phyloP scores from a whole-genome alignment of 1,140 invertebrate genomes.

The Oryctes rhinoceros region DNA sequence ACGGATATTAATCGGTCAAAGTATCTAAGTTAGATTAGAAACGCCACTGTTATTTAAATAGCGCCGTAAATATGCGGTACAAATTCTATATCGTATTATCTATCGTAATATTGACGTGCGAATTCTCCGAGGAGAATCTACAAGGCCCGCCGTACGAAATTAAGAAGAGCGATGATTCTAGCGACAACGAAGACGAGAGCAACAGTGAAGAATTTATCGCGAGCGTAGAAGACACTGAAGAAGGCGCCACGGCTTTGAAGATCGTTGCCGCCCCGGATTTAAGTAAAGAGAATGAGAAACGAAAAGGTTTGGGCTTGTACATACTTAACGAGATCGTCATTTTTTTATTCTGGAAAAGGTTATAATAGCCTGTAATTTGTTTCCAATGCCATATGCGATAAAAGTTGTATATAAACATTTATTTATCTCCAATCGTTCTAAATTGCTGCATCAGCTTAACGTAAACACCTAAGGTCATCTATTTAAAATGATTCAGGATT shows the following conservation, averaged over 20 bases:
- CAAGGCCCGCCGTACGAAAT: slow-evolving; percentile 49
- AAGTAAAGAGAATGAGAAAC: slow-evolving; percentile 47
- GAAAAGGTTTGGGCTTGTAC: slow-evolving; percentile 27
- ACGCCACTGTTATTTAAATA: not conserved
- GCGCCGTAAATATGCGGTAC: slow-evolving; percentile 39
- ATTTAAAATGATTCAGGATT: too few species aligned
- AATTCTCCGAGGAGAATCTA: slow-evolving; percentile 53
- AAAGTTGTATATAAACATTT: too few species aligned
- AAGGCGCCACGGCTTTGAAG: slow-evolving; percentile 54
- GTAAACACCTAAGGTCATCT: too few species aligned
- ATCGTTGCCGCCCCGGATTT: slow-evolving; percentile 59
- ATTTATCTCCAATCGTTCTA: too few species aligned
- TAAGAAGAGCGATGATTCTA: slow-evolving; percentile 43
- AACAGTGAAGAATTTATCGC: slow-evolving; percentile 48
- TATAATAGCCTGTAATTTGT: too few species aligned
- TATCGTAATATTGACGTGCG: slow-evolving; percentile 50
- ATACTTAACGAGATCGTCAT: not conserved
- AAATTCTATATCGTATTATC: slow-evolving; percentile 42
- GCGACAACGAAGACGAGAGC: slow-evolving; percentile 42
- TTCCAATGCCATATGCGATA: too few species aligned
- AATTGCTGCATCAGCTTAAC: too few species aligned
- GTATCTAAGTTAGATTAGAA: slow-evolving; percentile 24
- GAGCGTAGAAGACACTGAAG: slow-evolving; percentile 49
- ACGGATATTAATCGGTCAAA: not conserved
- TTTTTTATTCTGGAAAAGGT: not conserved